Base-by-base conservation (phyloP, 35 echinoderm and acorn worm species). In the Apostichopus californicus region DNA sequence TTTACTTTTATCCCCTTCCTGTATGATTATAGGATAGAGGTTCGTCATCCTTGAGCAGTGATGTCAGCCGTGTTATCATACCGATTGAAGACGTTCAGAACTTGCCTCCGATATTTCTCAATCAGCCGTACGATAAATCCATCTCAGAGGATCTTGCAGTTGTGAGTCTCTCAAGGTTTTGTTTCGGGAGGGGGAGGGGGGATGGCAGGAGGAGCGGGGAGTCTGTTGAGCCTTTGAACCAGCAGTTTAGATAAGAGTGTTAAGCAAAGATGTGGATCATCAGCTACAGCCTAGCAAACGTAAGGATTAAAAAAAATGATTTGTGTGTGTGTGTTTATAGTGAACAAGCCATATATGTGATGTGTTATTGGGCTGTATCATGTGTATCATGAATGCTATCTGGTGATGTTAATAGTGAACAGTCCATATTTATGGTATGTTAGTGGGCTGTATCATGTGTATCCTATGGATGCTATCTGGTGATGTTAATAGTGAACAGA, bases 101-200 rank as follows among this genome's bases (percentile, higher is more conserved):
- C 71, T 1, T 59, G 57, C 73, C 73, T 24, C 89, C 89, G 6
- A 73, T 78, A 18, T 91, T 91, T 22, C 77, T 79, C n/a, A 91
- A 91, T 20, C 73, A 91, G 55, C 89, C 89, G 28, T 91, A 91
- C 6, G 89, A 91, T 79, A 10, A 57, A 59, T 10, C 89, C 24
- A 91, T 91, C 22, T 0, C 10, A 8, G 88, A 90, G 73, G 73
- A 90, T 57, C 18, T 75, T 8, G 18, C 10, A 90, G 28, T 77
- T 14, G 88, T 90, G 18, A 54, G 70, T 54, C 14, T 4, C 9
- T 8, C 20, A 5, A 57, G 77, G 4, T 78, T 17, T 78, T 78
- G 34, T 6, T 24, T 17, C 77, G 1, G 77, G 20, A 7, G 3
- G 34, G 34, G 34, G 26, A 28, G 34, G 34, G 1, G 34, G 34